These are phyloP conservation scores for Xenentodon cancila DNA, from an alignment of 2,797 vertebrate genomes.

Conservation along the genomic window DNA sequence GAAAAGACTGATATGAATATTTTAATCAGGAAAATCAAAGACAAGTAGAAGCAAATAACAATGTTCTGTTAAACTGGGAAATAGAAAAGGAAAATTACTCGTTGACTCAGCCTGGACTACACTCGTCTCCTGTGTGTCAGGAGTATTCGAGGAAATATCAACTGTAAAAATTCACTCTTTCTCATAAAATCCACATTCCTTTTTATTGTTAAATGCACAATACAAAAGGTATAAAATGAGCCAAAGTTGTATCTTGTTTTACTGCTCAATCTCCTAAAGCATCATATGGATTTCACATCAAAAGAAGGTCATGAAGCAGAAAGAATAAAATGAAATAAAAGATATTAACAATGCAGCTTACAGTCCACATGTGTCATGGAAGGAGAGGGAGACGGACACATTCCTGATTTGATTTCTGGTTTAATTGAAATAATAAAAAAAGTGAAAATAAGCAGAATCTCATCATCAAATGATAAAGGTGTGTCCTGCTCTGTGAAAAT, in stretches of 20 bases:
- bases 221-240: conserved; percentile 9
- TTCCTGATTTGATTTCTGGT: conserved; percentile 13
- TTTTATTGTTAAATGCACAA: background rate
- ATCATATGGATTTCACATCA: conserved; percentile 60
- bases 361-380: background rate
- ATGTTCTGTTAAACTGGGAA: too few relatives aligned
- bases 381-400: background rate
- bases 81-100: too few relatives aligned
- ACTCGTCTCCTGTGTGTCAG: background rate
- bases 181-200: conserved; percentile 16
- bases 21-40: background rate
- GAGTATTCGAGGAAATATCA: conserved; percentile 10
- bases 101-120: too few relatives aligned
- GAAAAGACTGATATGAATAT: background rate
- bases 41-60: too few relatives aligned
- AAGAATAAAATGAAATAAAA: conserved; percentile 25
- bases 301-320: conserved; percentile 25
- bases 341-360: conserved; percentile 5
- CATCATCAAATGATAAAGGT: conserved; percentile 47
- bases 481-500: conserved; percentile 60
- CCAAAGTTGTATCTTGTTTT: conserved; percentile 37
- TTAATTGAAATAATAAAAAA: conserved; percentile 48
- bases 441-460: conserved; percentile 30
- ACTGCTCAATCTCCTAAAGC: conserved; percentile 42
- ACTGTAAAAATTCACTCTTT: conserved; percentile 9